Percentiles rank a stretch among this genome's conserved stretches.
Evolutionary conservation across 1,140 invertebrate species (phyloP).

Genomic region (Oryctes rhinoceros): DNA sequence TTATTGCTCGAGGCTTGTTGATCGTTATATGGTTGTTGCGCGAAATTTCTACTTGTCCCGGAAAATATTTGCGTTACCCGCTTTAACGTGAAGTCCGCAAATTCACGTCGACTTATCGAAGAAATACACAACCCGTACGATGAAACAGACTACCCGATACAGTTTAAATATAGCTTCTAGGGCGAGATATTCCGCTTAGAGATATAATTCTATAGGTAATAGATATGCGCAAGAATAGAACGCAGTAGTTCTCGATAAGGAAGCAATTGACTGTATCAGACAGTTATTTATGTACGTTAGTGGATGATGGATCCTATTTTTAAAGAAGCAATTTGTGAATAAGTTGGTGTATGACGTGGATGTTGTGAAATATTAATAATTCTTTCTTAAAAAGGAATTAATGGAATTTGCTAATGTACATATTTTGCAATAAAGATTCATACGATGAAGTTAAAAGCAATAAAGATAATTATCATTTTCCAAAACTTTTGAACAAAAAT

Average conservation of each 20-base stretch:
- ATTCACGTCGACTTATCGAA: background rate
- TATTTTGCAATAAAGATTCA: too few species aligned
- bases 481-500: too few species aligned
- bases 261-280: background rate
- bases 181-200: background rate
- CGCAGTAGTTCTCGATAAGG: background rate
- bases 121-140: background rate
- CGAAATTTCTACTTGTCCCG: too few species aligned
- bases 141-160: background rate
- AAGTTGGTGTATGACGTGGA: too few species aligned
- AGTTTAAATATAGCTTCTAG: constrained; percentile 5
- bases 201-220: background rate
- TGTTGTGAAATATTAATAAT: too few species aligned
- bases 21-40: background rate
- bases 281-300: background rate
- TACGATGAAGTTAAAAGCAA: too few species aligned
- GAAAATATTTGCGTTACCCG: too few species aligned
- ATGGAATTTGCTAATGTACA: too few species aligned
- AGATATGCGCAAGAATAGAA: background rate
- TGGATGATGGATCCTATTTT: too few species aligned
- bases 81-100: background rate
- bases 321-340: too few species aligned
- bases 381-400: too few species aligned
- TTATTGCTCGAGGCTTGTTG: background rate
- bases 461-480: too few species aligned